These are phyloP conservation scores for Nansenia antarctica DNA, from an alignment of 2,113 vertebrate species.

Conservation along the genomic window DNA sequence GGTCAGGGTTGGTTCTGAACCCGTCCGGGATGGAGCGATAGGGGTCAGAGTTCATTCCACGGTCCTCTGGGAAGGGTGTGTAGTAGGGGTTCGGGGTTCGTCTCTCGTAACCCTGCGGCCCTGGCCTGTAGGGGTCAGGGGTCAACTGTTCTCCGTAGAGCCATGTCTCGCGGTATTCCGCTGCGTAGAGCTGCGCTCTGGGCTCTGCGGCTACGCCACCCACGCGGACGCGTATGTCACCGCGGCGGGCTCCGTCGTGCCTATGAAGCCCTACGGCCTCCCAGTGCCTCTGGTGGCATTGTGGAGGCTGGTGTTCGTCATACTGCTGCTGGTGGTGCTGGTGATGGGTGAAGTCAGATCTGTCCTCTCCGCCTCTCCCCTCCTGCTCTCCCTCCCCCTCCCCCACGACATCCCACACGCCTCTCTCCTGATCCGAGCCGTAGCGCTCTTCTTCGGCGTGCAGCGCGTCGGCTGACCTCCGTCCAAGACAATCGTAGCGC, in stretches of 20 bases:
- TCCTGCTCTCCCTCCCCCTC: not conserved
- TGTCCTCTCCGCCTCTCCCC: not conserved
- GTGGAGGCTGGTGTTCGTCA: constrained; percentile 10
- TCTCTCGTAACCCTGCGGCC: constrained; percentile 2
- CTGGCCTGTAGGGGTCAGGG: not conserved
- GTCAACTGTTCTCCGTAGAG: not conserved
- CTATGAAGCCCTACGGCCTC: not conserved
- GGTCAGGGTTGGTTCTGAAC: not conserved
- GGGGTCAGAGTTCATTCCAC: not conserved
- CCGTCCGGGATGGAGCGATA: not conserved
- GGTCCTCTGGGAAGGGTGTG: not conserved
- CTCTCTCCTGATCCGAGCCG: not conserved
- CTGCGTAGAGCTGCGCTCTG: not conserved
- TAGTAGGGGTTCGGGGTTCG: not conserved
- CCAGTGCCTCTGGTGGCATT: not conserved
- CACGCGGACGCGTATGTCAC: not conserved
- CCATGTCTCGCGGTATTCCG: not conserved
- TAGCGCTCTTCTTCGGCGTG: not conserved
- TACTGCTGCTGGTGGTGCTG: not conserved
- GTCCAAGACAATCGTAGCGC: not conserved
- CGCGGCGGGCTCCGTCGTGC: not conserved
- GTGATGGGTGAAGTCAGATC: not conserved
- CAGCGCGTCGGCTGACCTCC: not conserved
- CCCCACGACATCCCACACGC: not conserved
- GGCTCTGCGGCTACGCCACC: not conserved